Evolutionary conservation across 2,797 vertebrate genomes (phyloP), one percentile per base, ranked within the genome.

Genomic region (Glossophaga mutica): DNA sequence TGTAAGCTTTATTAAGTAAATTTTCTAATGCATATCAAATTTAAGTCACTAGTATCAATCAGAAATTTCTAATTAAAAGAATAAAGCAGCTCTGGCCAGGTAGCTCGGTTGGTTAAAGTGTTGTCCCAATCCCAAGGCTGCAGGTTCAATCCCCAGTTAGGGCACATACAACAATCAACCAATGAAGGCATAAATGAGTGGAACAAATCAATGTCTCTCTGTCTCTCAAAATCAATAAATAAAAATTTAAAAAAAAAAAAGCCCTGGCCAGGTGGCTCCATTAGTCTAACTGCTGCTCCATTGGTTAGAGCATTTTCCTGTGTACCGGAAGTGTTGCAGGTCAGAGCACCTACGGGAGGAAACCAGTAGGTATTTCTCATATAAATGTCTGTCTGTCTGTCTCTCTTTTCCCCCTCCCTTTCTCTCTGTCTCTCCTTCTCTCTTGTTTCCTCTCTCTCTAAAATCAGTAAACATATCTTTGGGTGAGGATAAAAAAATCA

Each of bases 11-110:
- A 90, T 91, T 96, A 93, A 95, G 84, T 95, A 73, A 3, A 82
- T 86, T 88, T 48, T 42, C n/a, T 85, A 87, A 71, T 89, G 50
- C 34, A n/a, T 90, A 22, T 93, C 89, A 96, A 79, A 68, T 96
- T 96, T 94, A 83, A 96, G 91, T 94, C 76, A 86, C 44, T 48
- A 57, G 34, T 94, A 82, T 73, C 76, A 85, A 91, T 85, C 73
- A 85, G 68, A 57, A 14, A 70, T 93, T 90, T 85, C 87, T 90
- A 93, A 93, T 96, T 93, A 87, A 90, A 93, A 89, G n/a, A 83
- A 92, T 14, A 93, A 92, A 65, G 59, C 59, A 65, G 59, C 29
- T 29, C 59, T n/a, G 59, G 59, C 59, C 59, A 65, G 29, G 59
- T 65, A 65, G 29, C 59, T 16, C 4, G 5, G 29, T 65, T n/a